Base-by-base conservation (phyloP, 2,113 vertebrate genomes). In the Cepphus grylle region DNA sequence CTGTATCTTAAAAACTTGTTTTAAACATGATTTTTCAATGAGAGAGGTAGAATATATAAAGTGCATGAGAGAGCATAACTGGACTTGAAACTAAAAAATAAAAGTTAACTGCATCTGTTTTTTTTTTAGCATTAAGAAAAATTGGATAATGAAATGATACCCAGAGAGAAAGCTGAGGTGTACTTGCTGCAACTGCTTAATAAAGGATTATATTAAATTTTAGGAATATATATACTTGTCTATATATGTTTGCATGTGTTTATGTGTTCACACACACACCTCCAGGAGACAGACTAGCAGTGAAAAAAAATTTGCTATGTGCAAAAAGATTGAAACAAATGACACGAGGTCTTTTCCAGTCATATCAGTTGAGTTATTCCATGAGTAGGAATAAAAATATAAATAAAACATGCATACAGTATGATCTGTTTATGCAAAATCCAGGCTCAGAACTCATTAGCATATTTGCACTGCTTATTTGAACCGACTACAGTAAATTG, bases 381-480 rank as follows among this genome's bases (percentile, higher is more conserved):
- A 43, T 87, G 71, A 92, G 72, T 92, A 86, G 42, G 29, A 71
- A 78, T 78, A 76, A 84, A 94, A 91, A 58, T 73, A 84, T 47
- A 73, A 95, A 85, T 70, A 32, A 81, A 92, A 85, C 66, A 4
- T 76, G 16, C 34, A 81, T 40, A n/a, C 8, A 38, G 6, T 84
- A 40, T 42, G 27, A 90, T 27, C 52, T 90, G 42, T 45, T 93
- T 80, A 88, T 93, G n/a, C 21, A 94, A 93, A 96, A 95, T 86
- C 36, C 8, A 59, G 45, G 36, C 78, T 96, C n/a, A 81, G 53
- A 93, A 93, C 6, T 81, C 29, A 83, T 90, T 94, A 94, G 12
- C 34, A 67, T 94, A 58, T 91, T 93, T 92, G 29, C 42, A 70
- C n/a, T 73, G 13, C 2, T 89, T 87, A 76, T 91, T 90, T 84